These are phyloP conservation scores for Pollimyrus isidori DNA, from an alignment of 2,113 vertebrate genomes.

Conservation along the genomic window DNA sequence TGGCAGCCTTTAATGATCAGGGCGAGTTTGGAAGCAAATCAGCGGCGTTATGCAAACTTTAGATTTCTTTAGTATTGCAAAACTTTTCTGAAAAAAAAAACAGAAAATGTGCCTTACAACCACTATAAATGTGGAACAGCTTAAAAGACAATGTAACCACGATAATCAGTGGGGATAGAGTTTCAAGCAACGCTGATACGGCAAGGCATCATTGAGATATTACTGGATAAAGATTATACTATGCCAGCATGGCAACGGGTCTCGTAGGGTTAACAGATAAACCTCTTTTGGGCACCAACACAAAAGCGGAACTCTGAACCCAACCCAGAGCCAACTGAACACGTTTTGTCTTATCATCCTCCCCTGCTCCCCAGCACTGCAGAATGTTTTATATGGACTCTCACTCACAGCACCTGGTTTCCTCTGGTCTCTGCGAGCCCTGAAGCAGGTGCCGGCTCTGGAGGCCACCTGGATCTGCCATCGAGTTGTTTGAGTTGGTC, in stretches of 20 bases:
- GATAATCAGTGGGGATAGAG: not conserved
- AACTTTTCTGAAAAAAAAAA: not conserved
- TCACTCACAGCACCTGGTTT: not conserved
- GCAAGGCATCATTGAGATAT: not conserved
- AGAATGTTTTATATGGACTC: not conserved
- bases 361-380: not conserved
- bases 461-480: not conserved
- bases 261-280: slow-evolving; percentile 8
- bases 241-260: not conserved
- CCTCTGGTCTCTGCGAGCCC: not conserved
- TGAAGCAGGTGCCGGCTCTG: not conserved
- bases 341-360: not conserved
- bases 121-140: not conserved
- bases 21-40: not conserved
- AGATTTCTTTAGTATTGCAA: not conserved
- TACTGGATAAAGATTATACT: not conserved
- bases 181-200: not conserved
- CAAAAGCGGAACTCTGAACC: not conserved
- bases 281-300: not conserved
- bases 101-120: not conserved
- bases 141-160: not conserved
- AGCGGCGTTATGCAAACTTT: not conserved
- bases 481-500: not conserved
- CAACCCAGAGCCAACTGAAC: not conserved
- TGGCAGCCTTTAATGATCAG: not conserved